These are phyloP conservation scores for Yponomeuta malinellus DNA, from an alignment of 2,888 invertebrate species.

Conservation along the genomic window DNA sequence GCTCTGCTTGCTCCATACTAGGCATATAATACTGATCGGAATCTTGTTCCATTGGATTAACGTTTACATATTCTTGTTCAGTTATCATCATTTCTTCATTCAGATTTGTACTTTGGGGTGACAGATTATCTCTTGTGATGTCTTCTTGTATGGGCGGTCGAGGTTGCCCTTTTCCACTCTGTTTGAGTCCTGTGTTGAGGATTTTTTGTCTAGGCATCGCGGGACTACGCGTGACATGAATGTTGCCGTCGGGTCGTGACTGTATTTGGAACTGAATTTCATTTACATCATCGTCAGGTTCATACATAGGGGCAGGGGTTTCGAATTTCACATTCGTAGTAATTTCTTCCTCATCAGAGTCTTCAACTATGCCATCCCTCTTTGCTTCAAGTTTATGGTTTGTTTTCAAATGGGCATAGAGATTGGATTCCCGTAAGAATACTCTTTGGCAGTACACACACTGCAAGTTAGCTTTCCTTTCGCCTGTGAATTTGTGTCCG, in stretches of 20 bases:
- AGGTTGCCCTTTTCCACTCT: slow-evolving; percentile 38
- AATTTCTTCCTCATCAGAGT: slow-evolving; percentile 63
- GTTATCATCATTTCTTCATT: slow-evolving; percentile 68
- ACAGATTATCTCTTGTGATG: slow-evolving; percentile 12
- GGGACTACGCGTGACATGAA: slow-evolving; percentile 51
- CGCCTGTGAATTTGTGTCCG: slow-evolving; percentile 66
- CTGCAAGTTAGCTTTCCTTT: slow-evolving; percentile 66
- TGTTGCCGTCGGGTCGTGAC: slow-evolving; percentile 59
- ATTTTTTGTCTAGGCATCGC: slow-evolving; percentile 52
- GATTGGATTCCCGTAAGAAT: slow-evolving; percentile 80
- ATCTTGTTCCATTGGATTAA: slow-evolving; percentile 52
- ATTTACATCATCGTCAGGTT: slow-evolving; percentile 19
- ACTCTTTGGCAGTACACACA: slow-evolving; percentile 86
- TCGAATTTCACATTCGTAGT: not conserved
- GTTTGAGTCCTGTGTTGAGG: slow-evolving; percentile 44
- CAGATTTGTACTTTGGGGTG: slow-evolving; percentile 26
- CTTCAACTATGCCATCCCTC: slow-evolving; percentile 77
- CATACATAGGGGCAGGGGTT: not conserved
- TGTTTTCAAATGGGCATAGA: slow-evolving; percentile 82
- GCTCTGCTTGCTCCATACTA: slow-evolving; percentile 40
- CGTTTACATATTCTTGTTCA: slow-evolving; percentile 75
- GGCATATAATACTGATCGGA: slow-evolving; percentile 42
- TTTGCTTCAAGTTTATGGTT: slow-evolving; percentile 79
- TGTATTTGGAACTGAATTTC: slow-evolving; percentile 52
- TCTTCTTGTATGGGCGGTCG: not conserved